phyloP scores from a whole-genome alignment of 2,113 vertebrate species.

The Ammodytes dubius region DNA sequence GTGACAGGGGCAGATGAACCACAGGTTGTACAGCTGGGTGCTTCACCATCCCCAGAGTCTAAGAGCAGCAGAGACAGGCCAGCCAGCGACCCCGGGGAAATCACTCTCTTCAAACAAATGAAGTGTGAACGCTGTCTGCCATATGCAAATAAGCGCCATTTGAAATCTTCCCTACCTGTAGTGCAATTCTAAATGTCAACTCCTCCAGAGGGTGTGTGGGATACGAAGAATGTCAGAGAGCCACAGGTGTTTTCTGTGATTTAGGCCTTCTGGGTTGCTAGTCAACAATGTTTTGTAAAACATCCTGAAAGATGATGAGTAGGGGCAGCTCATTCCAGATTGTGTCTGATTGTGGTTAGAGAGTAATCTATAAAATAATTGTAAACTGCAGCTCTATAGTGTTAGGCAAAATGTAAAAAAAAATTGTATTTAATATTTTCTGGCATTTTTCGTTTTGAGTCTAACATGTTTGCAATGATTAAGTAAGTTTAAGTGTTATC shows the following conservation, averaged over 20 bases:
- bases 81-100: conserved; percentile 63
- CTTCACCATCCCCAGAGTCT: conserved; percentile 50
- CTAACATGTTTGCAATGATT: neutral
- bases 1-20: conserved; percentile 64
- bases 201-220: conserved; percentile 25
- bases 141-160: conserved; percentile 66
- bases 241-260: conserved; percentile 65
- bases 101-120: conserved; percentile 72
- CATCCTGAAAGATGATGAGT: neutral
- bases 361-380: neutral
- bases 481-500: neutral
- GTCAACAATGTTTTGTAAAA: conserved; percentile 32
- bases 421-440: neutral
- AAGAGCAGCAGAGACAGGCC: conserved; percentile 47
- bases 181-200: conserved; percentile 71
- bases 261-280: conserved; percentile 10
- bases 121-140: conserved; percentile 68
- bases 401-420: neutral
- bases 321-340: neutral
- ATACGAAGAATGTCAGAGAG: conserved; percentile 32
- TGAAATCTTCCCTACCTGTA: conserved; percentile 67
- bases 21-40: conserved; percentile 61
- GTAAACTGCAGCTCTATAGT: neutral
- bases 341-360: neutral
- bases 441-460: neutral